Evolutionary conservation across 2,888 invertebrate genomes (phyloP), one percentile per base, ranked within the genome.

Genomic region (Caenorhabditis imperialis): DNA sequence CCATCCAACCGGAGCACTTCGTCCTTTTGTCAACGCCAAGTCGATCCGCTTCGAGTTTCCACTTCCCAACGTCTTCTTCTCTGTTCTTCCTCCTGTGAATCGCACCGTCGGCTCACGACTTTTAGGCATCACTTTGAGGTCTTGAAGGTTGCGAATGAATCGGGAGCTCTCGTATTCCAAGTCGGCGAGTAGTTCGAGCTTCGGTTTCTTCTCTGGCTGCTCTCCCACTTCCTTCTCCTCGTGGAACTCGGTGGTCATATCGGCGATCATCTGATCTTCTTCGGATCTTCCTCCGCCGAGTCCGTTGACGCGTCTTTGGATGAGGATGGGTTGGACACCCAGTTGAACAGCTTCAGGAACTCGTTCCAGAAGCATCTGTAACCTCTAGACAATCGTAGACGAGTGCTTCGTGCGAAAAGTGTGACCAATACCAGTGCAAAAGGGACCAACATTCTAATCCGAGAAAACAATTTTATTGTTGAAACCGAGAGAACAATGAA

Each of bases 161-260:
- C 53, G 50, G 12, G 60, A 69, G 47, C 70, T 75, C 33, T 70
- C 63, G 35, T 61, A 75, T 20, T 75, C 75, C 30, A 75, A 23
- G 33, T 75, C 60, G 10, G 40, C 50, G n/a, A 75, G 63, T 3
- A 70, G 16, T 25, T 80, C 80, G 14, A 78, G 58, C 30, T 80
- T 80, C 27, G 72, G 71, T 47, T 80, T 80, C 58, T 80, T 80
- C 48, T 80, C 80, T 7, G 77, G 77, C 25, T 62, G 62, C 22
- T 67, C 35, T 16, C 67, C 57, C 3, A 70, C 65, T 10, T 71
- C 77, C 1, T 54, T 47, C 16, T 47, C 45, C 6, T 35, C 44
- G n/a, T n/a, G 18, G 38, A 55, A 61, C 7, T 48, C 60, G n/a
- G 16, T 47, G 2, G 50, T 33, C 45, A 47, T 51, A 6, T 53